Evolutionary conservation across 2,797 vertebrate genomes (phyloP), one percentile per base, ranked within the genome.

Genomic region (Tokudaia tokunoshimensis): DNA sequence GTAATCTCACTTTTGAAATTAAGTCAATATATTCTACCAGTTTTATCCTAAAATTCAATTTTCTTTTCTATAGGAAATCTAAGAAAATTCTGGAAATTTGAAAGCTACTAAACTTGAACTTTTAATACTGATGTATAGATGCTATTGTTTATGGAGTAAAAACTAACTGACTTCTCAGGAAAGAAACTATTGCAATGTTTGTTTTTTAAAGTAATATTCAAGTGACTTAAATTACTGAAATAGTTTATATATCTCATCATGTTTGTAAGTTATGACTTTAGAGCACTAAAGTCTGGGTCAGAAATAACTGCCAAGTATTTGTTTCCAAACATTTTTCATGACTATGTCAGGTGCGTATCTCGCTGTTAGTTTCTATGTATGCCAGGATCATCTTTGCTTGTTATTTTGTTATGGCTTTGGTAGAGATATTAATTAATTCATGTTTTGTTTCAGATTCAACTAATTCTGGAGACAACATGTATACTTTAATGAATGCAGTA

Each of bases 401-500:
- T 93, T 81, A 59, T 81, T 97, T 83, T 95, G 74, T 96, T 61
- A 93, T 89, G n/a, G 84, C 70, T 95, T 91, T 92, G 50, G 81
- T 65, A 10, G 85, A 81, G 7, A 70, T 92, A 31, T 65, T 96
- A 95, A 97, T 65, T 50, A 81, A 90, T 22, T 80, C 59, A 76
- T 95, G 55, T 96, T 97, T 94, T 96, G 15, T 98, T 98, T 97
- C 98, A 99, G 99, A 99, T 98, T 99, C 99, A 95, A 99, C 99
- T 97, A 99, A 99, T 98, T 99, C 99, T 97, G 99, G 99, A 87
- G 99, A 99, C 98, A 99, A 99, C 99, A 99, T 99, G 99, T 99
- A 99, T 99, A 99, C 99, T 83, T 99, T 99, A 99, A 99, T 99
- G 99, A 99, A 99, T 98, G 99, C 99, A 98, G 99, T 99, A 97